These are phyloP conservation scores for Hylaeus volcanicus DNA, from an alignment of 1,140 invertebrate species.

Conservation along the genomic window DNA sequence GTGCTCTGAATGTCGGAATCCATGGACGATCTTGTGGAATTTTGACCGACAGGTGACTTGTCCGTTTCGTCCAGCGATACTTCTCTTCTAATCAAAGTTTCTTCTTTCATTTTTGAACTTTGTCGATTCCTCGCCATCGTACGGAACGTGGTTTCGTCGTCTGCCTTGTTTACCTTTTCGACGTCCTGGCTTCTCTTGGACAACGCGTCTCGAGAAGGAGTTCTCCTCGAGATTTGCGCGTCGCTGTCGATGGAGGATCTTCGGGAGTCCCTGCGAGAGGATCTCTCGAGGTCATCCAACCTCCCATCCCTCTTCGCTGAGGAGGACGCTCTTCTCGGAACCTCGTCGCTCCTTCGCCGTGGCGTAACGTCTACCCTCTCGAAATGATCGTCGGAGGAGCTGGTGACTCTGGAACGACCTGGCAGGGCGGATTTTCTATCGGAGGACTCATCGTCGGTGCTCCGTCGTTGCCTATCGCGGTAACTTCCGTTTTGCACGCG, in stretches of 20 bases:
- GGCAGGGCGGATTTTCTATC: constrained; percentile 59
- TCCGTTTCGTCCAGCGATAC: constrained; percentile 33
- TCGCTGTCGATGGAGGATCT: constrained; percentile 59
- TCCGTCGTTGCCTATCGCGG: constrained; percentile 61
- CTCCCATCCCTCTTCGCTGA: constrained; percentile 35
- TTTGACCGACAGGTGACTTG: constrained; percentile 30
- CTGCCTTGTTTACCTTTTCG: constrained; percentile 12
- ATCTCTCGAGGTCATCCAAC: constrained; percentile 45
- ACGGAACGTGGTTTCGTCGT: not conserved
- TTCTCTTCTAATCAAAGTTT: constrained; percentile 26
- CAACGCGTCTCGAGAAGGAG: constrained; percentile 24
- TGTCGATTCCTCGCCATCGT: not conserved
- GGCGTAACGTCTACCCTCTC: constrained; percentile 62
- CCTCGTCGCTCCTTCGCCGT: constrained; percentile 36
- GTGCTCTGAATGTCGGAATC: constrained; percentile 38
- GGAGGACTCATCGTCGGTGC: constrained; percentile 72
- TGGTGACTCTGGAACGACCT: constrained; percentile 65
- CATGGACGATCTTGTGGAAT: constrained; percentile 47
- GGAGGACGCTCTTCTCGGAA: constrained; percentile 34
- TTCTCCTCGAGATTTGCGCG: constrained; percentile 11
- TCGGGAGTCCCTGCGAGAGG: constrained; percentile 45
- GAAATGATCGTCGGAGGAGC: constrained; percentile 75
- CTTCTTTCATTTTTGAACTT: constrained; percentile 29
- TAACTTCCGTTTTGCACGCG: constrained; percentile 49
- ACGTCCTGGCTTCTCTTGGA: constrained; percentile 1